phyloP scores from a whole-genome alignment of 2,797 vertebrate species.

The Coccyzus lansbergi region DNA sequence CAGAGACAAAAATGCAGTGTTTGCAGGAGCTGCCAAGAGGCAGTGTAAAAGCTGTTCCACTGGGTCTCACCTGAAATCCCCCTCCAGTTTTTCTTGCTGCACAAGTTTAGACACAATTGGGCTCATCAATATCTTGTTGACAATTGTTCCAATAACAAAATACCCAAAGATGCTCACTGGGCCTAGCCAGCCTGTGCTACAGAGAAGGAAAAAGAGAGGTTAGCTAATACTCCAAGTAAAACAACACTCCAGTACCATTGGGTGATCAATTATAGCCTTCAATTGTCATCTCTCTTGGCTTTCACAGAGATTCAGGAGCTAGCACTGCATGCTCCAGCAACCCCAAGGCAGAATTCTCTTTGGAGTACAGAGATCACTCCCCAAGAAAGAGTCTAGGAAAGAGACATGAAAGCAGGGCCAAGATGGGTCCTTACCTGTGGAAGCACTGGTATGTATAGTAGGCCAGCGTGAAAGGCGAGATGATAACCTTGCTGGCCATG shows the following conservation, averaged over 20 bases:
- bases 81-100: slow-evolving; percentile 95
- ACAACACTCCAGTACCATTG: background rate
- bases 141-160: slow-evolving; percentile 88
- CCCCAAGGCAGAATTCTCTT: background rate
- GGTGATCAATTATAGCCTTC: background rate
- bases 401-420: background rate
- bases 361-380: background rate
- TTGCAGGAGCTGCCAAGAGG: background rate
- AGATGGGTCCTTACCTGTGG: slow-evolving; percentile 79
- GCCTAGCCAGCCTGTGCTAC: slow-evolving; percentile 94
- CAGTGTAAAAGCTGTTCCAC: background rate
- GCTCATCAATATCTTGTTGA: slow-evolving; percentile 93
- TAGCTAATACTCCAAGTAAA: background rate
- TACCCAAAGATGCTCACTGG: slow-evolving; percentile 92
- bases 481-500: slow-evolving; percentile 89
- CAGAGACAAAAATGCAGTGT: background rate
- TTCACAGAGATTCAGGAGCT: background rate
- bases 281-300: background rate
- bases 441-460: slow-evolving; percentile 97
- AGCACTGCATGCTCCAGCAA: background rate
- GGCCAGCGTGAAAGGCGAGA: slow-evolving; percentile 90
- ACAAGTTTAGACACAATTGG: slow-evolving; percentile 92
- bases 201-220: background rate
- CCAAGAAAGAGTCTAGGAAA: background rate
- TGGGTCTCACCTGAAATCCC: slow-evolving; percentile 90